phyloP scores from a whole-genome alignment of 2,113 vertebrate genomes.

The Pomatorhinus ruficollis region DNA sequence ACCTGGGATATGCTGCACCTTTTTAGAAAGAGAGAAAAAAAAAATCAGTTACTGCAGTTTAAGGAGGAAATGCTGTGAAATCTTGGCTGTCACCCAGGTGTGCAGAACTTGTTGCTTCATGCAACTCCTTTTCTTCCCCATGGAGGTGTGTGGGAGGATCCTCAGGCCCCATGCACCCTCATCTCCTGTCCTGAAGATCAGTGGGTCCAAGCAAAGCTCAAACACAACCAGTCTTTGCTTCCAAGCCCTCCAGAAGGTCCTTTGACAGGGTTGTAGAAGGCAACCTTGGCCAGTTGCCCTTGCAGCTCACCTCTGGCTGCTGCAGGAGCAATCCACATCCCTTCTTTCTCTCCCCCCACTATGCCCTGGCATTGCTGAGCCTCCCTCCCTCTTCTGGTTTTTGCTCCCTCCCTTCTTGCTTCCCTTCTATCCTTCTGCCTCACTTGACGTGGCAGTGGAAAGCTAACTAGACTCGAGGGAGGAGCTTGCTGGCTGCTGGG shows the following conservation, averaged over 20 bases:
- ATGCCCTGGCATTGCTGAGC: slow-evolving; percentile 56
- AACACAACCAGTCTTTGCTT: background rate
- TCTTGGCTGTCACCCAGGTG: slow-evolving; percentile 19
- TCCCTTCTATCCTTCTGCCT: slow-evolving; percentile 77
- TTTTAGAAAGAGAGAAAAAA: background rate
- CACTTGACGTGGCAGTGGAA: slow-evolving; percentile 92
- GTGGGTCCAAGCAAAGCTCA: background rate
- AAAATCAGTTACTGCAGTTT: background rate
- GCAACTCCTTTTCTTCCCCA: slow-evolving; percentile 2
- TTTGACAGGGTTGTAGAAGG: slow-evolving; percentile 2
- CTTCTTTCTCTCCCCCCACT: slow-evolving; percentile 35
- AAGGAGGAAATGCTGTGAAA: background rate
- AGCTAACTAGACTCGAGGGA: slow-evolving; percentile 80
- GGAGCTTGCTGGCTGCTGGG: slow-evolving; percentile 84
- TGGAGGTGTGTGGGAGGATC: slow-evolving; percentile 5
- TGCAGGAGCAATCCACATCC: slow-evolving; percentile 15
- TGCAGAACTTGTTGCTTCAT: background rate
- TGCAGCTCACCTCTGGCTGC: slow-evolving; percentile 51
- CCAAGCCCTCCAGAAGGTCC: slow-evolving; percentile 10
- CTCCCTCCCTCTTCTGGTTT: slow-evolving; percentile 61
- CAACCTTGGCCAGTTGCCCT: slow-evolving; percentile 56
- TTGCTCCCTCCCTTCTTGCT: slow-evolving; percentile 64
- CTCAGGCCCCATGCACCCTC: slow-evolving; percentile 29
- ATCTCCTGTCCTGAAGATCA: background rate
- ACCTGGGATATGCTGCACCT: slow-evolving; percentile 1